A percentile compares a stretch with the other conserved stretches of the same genome.
These are phyloP conservation scores for Hippocampus guttulatus DNA, from an alignment of 2,113 vertebrate species.

Conservation along the genomic window DNA sequence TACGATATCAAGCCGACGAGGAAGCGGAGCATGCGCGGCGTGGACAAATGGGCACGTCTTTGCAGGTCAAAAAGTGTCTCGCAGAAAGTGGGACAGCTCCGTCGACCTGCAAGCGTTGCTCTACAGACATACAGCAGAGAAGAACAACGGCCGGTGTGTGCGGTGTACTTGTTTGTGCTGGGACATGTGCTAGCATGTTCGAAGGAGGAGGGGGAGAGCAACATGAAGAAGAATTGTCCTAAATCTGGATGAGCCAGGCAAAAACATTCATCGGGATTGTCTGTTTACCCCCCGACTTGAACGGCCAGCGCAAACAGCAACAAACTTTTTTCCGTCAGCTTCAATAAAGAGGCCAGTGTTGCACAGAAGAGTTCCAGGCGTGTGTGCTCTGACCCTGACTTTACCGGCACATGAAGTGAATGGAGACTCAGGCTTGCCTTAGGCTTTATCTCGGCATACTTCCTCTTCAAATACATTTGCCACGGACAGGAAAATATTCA, in stretches of 20 bases:
- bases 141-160: slow-evolving; percentile 12
- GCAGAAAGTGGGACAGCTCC: slow-evolving; percentile 27
- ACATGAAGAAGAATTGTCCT: not conserved
- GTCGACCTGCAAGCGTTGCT: slow-evolving; percentile 32
- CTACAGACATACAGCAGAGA: slow-evolving; percentile 34
- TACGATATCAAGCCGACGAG: not conserved
- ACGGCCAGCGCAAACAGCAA: slow-evolving; percentile 4
- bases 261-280: slow-evolving; percentile 3
- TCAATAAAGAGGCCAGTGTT: slow-evolving; percentile 58
- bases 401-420: not conserved
- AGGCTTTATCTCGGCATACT: slow-evolving; percentile 43
- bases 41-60: not conserved
- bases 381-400: slow-evolving; percentile 25
- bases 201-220: slow-evolving; percentile 1
- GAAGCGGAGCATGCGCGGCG: not conserved
- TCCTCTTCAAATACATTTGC: slow-evolving; percentile 38
- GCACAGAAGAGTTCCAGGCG: slow-evolving; percentile 35
- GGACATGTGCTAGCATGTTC: slow-evolving; percentile 35
- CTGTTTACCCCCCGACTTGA: not conserved
- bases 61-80: slow-evolving; percentile 9
- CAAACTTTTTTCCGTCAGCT: slow-evolving; percentile 29
- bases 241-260: not conserved
- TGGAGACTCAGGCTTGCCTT: slow-evolving; percentile 13
- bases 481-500: slow-evolving; percentile 28
- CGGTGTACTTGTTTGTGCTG: slow-evolving; percentile 12